A percentile compares a stretch with the other conserved stretches of the same genome.
These are phyloP conservation scores for Gila robusta DNA, from an alignment of 2,797 vertebrate species.

Conservation along the genomic window DNA sequence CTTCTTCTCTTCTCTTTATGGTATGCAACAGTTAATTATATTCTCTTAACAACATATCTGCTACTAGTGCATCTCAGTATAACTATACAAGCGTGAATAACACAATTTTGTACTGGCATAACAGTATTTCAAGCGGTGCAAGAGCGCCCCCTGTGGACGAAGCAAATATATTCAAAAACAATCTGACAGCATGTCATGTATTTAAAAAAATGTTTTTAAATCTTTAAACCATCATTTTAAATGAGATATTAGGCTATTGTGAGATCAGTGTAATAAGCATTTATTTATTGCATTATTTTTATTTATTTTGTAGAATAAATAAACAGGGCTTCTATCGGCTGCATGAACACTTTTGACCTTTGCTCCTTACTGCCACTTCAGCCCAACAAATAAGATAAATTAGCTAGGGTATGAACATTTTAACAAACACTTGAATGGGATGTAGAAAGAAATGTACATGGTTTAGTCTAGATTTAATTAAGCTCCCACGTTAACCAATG, in stretches of 20 bases:
- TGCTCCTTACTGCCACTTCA: neutral
- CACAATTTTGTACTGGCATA: neutral
- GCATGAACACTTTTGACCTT: neutral
- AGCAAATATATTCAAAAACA: neutral
- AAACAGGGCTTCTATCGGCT: neutral
- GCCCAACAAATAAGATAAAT: neutral
- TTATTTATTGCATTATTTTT: neutral
- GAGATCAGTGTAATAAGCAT: neutral
- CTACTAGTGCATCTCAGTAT: constrained; percentile 16
- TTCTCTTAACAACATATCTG: constrained; percentile 14
- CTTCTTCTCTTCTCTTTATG: neutral
- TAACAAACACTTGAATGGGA: neutral
- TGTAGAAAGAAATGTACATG: neutral
- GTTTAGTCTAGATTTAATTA: neutral
- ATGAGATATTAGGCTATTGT: neutral
- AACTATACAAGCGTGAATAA: neutral
- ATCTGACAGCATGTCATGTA: neutral
- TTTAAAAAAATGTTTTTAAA: neutral
- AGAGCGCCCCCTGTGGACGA: constrained; percentile 53
- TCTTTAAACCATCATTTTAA: neutral
- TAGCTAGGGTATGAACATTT: neutral
- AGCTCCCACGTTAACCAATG: neutral
- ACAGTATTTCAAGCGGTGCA: constrained; percentile 15
- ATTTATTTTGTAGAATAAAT: neutral
- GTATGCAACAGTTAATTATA: constrained; percentile 15